A percentile compares a stretch with the other conserved stretches of the same genome.
phyloP scores from a whole-genome alignment of 2,888 invertebrate species.

The Halocaridina rubra region DNA sequence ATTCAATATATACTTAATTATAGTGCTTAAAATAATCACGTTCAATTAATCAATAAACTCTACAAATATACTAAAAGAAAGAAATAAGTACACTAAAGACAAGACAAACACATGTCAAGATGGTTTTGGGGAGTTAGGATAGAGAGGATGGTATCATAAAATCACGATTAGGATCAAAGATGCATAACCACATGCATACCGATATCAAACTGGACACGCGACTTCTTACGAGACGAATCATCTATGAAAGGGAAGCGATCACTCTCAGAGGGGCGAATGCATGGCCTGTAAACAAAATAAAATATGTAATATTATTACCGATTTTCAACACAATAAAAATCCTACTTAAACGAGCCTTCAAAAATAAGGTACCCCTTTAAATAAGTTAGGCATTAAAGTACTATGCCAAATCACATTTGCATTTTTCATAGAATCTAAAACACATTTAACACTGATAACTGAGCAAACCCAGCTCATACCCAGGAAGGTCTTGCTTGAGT shows the following conservation, averaged over 20 bases:
- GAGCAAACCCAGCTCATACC: too few species aligned
- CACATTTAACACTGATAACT: too few species aligned
- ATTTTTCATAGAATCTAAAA: too few species aligned
- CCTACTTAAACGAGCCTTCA: too few species aligned
- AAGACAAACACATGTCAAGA: not conserved
- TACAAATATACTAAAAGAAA: too few species aligned
- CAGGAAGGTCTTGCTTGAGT: too few species aligned
- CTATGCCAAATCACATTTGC: too few species aligned
- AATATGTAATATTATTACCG: not conserved
- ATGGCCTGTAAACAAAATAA: conserved; percentile 23
- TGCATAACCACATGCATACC: conserved; percentile 36
- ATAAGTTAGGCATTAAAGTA: too few species aligned
- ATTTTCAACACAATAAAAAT: not conserved
- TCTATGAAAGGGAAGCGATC: conserved; percentile 13
- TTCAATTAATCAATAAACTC: too few species aligned
- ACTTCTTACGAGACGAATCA: conserved; percentile 48
- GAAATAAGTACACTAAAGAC: not conserved
- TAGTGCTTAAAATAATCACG: too few species aligned
- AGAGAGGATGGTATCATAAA: not conserved
- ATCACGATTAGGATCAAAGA: conserved; percentile 17
- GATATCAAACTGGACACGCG: conserved; percentile 47
- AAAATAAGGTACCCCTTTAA: too few species aligned
- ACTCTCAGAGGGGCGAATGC: conserved; percentile 18
- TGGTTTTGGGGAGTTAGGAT: not conserved
- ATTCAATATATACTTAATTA: too few species aligned